Base-by-base conservation (phyloP, 2,888 invertebrate genomes). In the Leptinotarsa rubiginosa region DNA sequence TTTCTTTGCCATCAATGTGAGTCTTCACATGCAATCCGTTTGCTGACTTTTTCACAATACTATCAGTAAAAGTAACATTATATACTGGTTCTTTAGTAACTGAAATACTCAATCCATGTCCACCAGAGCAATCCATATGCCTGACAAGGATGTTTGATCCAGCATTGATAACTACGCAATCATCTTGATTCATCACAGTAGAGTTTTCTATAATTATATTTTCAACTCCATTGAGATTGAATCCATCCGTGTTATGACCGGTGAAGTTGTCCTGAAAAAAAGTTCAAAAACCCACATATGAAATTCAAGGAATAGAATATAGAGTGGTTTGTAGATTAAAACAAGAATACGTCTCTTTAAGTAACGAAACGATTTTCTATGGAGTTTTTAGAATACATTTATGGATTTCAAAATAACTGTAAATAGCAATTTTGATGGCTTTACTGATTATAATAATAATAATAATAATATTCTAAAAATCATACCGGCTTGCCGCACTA, bases 121-220 rank as follows among this genome's bases (percentile, higher is more conserved):
- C 77, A 47, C 80, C 80, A 49, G 70, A 73, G 49, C 80, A 80
- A 22, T 67, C 65, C 10, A 75, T 62, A 16, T 74, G 72, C 3
- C 70, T 72, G 56, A 80, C 71, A 3, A 69, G 47, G 18, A 77
- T 65, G 49, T 78, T 69, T 2, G 65, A 69, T 50, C 78, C 80
- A 13, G 72, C 47, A 47, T 73, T 77, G 2, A 80, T 69, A 22
- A 75, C 80, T 16, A 80, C 73, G 56, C 80, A 80, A 49, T 78
- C 80, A 68, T 80, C 80, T 49, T 80, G 80, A 69, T 80, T 80
- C n/a, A 70, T 54, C 0, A 80, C 80, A 5, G 65, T 62, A 15
- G 73, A 69, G 56, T 76, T 68, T 69, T 73, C 68, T 12, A 80
- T 64, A 16, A 65, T 52, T 18, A 77, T 20, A 15, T 73, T 73